Conservation (phyloP, 1,140 invertebrate species). For the Odontomachus brunneus region DNA sequence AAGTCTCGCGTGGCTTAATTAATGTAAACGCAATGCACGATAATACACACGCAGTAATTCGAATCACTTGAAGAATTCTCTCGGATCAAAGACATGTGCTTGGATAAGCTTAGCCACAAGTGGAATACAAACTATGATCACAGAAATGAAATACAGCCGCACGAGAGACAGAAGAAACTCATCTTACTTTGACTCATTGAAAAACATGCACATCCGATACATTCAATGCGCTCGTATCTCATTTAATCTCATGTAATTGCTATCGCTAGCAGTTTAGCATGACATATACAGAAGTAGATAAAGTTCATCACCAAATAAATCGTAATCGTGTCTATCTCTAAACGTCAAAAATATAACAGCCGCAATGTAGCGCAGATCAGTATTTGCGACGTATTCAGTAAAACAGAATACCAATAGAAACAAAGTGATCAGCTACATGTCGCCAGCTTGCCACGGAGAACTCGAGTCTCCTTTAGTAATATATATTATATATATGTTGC, state of each 20-base stretch:
- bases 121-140: not conserved
- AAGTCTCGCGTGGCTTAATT: too few relatives aligned
- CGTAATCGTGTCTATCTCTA: slow-evolving; percentile 50
- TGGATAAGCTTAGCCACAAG: not conserved
- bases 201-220: not conserved
- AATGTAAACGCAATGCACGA: slow-evolving; percentile 13
- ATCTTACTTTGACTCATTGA: not conserved
- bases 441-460: slow-evolving; percentile 67
- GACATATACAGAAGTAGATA: slow-evolving; percentile 66
- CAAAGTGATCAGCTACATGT: slow-evolving; percentile 68
- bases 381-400: slow-evolving; percentile 65
- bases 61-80: not conserved
- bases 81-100: not conserved
- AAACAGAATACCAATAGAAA: slow-evolving; percentile 71
- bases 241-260: too few relatives aligned
- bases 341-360: slow-evolving; percentile 64
- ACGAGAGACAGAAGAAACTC: slow-evolving; percentile 1
- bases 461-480: slow-evolving; percentile 63
- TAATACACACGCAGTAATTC: slow-evolving; percentile 3
- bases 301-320: slow-evolving; percentile 64
- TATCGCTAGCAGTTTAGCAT: slow-evolving; percentile 67
- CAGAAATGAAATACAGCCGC: slow-evolving; percentile 10
- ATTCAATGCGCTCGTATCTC: slow-evolving; percentile 3
- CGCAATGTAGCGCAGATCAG: slow-evolving; percentile 62
- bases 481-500: slow-evolving; percentile 71